phyloP scores from a whole-genome alignment of 2,113 vertebrate species.

The Solenodon paradoxus region DNA sequence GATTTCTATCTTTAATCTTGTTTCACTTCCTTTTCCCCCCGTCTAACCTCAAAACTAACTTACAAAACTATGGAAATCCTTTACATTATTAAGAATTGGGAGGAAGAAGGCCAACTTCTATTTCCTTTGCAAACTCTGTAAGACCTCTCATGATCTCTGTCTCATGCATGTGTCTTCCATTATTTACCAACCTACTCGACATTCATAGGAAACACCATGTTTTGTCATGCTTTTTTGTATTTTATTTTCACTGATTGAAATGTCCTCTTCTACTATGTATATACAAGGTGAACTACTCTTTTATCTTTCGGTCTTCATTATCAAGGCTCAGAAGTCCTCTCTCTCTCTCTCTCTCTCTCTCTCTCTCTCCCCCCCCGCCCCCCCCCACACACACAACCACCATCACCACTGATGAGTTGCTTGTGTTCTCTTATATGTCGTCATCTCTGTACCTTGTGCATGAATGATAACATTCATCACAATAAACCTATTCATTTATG shows the following conservation, averaged over 20 bases:
- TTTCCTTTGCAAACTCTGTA: not conserved
- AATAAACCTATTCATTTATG: not conserved
- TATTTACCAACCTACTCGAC: not conserved
- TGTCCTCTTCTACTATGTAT: not conserved
- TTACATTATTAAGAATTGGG: not conserved
- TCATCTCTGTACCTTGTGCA: not conserved
- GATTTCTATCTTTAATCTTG: not conserved
- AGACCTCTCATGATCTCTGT: not conserved
- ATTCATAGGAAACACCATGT: not conserved
- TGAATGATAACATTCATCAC: not conserved
- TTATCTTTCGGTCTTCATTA: not conserved
- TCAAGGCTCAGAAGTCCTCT: not conserved
- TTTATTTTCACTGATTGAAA: not conserved
- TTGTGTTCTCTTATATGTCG: rapidly evolving
- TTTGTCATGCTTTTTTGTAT: not conserved
- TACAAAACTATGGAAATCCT: not conserved
- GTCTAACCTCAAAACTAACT: not conserved
- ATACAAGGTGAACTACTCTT: not conserved
- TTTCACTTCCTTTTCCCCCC: not conserved
- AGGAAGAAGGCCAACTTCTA: not conserved
- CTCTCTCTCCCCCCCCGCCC: not conserved
- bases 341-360: no score
- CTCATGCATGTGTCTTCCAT: not conserved
- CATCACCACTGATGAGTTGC: not conserved
- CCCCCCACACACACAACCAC: not conserved